phyloP scores from a whole-genome alignment of 2,888 invertebrate genomes.

The Omphaloscelis lunosa region DNA sequence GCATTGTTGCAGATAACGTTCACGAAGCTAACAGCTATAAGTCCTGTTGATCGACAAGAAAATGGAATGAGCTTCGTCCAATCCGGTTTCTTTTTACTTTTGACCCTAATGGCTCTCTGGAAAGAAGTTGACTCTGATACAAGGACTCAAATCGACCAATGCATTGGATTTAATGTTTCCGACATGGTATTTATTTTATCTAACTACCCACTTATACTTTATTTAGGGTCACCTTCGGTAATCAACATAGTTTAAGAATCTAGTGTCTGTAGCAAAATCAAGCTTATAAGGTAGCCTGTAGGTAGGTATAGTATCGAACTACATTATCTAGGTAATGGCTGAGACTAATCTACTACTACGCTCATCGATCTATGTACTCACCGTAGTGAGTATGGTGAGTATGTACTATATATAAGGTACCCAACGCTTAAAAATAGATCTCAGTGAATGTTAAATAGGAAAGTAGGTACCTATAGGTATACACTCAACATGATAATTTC shows the following conservation, averaged over 20 bases:
- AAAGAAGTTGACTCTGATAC: conserved; percentile 79
- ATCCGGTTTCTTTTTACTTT: conserved; percentile 82
- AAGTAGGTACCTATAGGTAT: neutral
- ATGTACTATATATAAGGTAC: too few species aligned
- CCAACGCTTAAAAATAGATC: neutral
- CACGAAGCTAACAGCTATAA: conserved; percentile 74
- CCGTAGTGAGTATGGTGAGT: too few species aligned
- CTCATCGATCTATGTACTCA: conserved; percentile 5
- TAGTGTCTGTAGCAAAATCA: neutral
- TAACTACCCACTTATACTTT: neutral
- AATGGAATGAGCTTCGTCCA: conserved; percentile 87
- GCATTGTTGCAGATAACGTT: conserved; percentile 78
- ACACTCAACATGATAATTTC: neutral
- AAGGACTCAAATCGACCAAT: conserved; percentile 78
- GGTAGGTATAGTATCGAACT: neutral
- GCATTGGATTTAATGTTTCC: conserved; percentile 72
- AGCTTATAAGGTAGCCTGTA: neutral
- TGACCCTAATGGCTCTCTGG: conserved; percentile 80
- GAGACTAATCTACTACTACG: conserved; percentile 1
- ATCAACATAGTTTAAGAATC: neutral
- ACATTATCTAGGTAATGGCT: neutral
- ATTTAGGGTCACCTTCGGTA: neutral
- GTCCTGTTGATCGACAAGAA: conserved; percentile 75
- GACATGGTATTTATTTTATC: conserved; percentile 73
- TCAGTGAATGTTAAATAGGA: neutral